Evolutionary conservation across 2,113 vertebrate species (phyloP), one percentile per base, ranked within the genome.

Genomic region (Telmatochromis sp.): DNA sequence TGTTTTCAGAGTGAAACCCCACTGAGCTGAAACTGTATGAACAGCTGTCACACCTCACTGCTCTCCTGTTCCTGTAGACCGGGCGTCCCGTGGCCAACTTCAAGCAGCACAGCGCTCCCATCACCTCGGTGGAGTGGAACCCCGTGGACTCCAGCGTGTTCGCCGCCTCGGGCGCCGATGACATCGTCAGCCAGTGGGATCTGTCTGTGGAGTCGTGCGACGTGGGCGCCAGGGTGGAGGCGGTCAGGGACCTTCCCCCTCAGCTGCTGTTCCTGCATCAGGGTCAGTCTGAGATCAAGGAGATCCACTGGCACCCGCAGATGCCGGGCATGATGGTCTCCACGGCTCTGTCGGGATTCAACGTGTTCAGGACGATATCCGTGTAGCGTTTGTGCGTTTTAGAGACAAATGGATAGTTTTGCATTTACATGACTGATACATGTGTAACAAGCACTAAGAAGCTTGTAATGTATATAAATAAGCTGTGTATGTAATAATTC

Each of bases 221-320:
- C 14, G 92, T 95, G 0, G 97, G 96, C 3, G 95, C 93, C 33
- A 91, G 93, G 83, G 91, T 93, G 42, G 95, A 92, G 51, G 94
- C 86, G 5, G 86, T 95, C 6, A 94, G 97, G 91, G 97, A 95
- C 19, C 95, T 98, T 3, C 98, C 97, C 0, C 97, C 98, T 12
- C 98, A 98, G 92, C 96, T 98, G 15, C 96, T 98, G 4, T 98
- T 98, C 35, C 96, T 98, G 75, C 98, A 98, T 94, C 98, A 98
- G 95, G 98, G 98, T 2, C 97, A 98, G 93, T 97, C 95, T 0
- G 98, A 98, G 88, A 96, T 98, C 73, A 98, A 98, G 91, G 98
- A 98, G 92, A 90, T 98, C 51, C 98, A 98, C 95, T 98, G 97
- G 98, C 98, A 98, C 82, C 97, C 97, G 0, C 98, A 98, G 93